Conservation (phyloP, 2,888 invertebrate species). For the Blastobasis lacticolella region DNA sequence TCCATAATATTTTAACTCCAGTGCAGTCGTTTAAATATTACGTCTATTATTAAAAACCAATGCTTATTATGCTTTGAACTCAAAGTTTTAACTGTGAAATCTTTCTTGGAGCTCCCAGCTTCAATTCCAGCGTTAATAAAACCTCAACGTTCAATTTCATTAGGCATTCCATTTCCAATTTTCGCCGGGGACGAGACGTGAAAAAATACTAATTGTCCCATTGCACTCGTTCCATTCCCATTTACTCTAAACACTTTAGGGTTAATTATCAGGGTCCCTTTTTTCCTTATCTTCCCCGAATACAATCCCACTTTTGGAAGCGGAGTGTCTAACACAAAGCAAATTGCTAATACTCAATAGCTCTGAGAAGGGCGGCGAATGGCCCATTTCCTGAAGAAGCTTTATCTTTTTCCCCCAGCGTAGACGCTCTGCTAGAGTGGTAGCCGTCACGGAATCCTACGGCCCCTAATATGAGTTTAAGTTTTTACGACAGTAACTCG, state of each 20-base stretch:
- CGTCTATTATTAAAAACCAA: no score
- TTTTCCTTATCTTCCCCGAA: slow-evolving; percentile 41
- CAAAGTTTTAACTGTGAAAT: not conserved
- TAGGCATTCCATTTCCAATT: slow-evolving; percentile 7
- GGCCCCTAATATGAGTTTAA: slow-evolving; percentile 34
- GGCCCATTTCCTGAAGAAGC: slow-evolving; percentile 54
- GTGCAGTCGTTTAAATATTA: no score
- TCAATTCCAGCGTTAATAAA: slow-evolving; percentile 1
- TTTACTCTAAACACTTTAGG: slow-evolving; percentile 42
- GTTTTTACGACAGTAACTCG: slow-evolving; percentile 21
- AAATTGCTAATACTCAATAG: slow-evolving; percentile 63
- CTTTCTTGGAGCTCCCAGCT: not conserved
- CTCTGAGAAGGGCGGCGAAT: slow-evolving; percentile 51
- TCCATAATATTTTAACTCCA: no score
- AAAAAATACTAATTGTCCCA: slow-evolving; percentile 37
- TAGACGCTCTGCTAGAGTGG: slow-evolving; percentile 20
- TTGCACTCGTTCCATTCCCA: slow-evolving; percentile 38
- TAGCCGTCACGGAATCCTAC: slow-evolving; percentile 27
- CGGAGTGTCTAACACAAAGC: slow-evolving; percentile 51
- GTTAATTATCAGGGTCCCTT: slow-evolving; percentile 49
- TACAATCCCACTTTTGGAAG: slow-evolving; percentile 35
- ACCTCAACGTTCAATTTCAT: slow-evolving; percentile 5
- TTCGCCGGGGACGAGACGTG: not conserved
- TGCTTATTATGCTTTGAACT: no score
- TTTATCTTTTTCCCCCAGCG: slow-evolving; percentile 45